Percentiles rank a stretch among this genome's conserved stretches.
Evolutionary conservation across 2,797 vertebrate species (phyloP).

Genomic region (Gastrophryne carolinensis): DNA sequence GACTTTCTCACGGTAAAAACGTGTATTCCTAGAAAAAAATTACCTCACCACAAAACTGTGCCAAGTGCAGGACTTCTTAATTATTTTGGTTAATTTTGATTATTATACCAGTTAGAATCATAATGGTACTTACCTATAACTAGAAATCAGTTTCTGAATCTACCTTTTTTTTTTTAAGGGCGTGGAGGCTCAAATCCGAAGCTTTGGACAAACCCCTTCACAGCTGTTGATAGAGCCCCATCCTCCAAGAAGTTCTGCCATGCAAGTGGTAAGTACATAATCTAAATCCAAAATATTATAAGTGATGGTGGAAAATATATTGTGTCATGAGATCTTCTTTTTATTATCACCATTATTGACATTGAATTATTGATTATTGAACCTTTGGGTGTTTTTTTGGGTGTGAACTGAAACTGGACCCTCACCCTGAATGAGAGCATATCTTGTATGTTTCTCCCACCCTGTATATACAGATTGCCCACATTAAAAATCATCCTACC

Average conservation of each 20-base stretch:
- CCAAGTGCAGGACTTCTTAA: constrained; percentile 70
- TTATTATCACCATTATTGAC: not conserved
- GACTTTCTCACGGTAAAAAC: constrained; percentile 81
- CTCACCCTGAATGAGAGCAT: too few relatives aligned
- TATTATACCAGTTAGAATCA: constrained; percentile 82
- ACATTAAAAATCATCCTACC: too few relatives aligned
- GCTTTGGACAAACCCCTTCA: constrained; percentile 97
- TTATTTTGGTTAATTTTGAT: constrained; percentile 65
- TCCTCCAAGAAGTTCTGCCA: constrained; percentile 92
- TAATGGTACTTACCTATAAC: constrained; percentile 79
- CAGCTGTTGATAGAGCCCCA: constrained; percentile 96
- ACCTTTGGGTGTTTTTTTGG: too few relatives aligned
- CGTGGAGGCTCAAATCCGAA: constrained; percentile 94
- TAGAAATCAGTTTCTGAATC: constrained; percentile 76
- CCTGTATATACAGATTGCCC: too few relatives aligned
- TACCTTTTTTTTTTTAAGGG: constrained; percentile 78
- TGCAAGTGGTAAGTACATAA: constrained; percentile 91
- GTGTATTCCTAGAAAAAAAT: constrained; percentile 72
- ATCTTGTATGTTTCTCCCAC: too few relatives aligned
- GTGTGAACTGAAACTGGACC: too few relatives aligned
- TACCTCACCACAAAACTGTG: constrained; percentile 75
- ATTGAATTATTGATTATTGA: not conserved
- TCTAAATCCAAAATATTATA: not conserved
- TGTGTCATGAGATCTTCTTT: not conserved
- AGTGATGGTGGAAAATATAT: not conserved